Evolutionary conservation across 2,888 invertebrate species (phyloP), one percentile per base, ranked within the genome.

Genomic region (Trilocha varians): DNA sequence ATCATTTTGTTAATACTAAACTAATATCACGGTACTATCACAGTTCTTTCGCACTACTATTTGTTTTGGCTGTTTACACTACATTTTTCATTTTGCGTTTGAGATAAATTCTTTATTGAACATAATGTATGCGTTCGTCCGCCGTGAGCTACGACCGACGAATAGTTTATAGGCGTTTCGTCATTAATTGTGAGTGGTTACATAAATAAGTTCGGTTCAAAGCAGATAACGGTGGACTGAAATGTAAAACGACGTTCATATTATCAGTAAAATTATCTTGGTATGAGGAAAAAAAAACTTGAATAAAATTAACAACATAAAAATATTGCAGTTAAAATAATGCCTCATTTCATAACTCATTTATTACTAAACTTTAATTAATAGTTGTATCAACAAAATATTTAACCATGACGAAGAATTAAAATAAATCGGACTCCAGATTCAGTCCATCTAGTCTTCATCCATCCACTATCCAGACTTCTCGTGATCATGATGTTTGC

Each of bases 11-110:
- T 42, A 51, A 48, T 47, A 54, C 48, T 48, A 45, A 37, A 46
- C 55, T 65, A 68, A 55, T 72, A 74, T 72, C 74, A 78, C 70
- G 62, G 48, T 46, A 52, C 38, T 76, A 78, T 78, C 78, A 79
- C 79, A 78, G 75, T 54, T 44, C 44, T 57, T 62, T 45, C 38
- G 34, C 16, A 39, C 16, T 16, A 17, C 36, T 43, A 45, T 34
- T 39, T 13, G 25, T 18, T 32, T 36, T 6, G 6, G 15, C 32
- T 14, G 8, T 34, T 32, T 36, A 18, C 35, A 43, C 44, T 51
- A 52, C 47, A 53, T 46, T 40, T 25, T 42, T 39, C 42, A 41
- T 41, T 43, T 35, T 32, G 33, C n/a, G 16, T 16, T 39, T 45
- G 16, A 16, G 16, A 36, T 15, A 38, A 5, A 43, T 41, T 18